Percentiles rank a stretch among this genome's conserved stretches.
Conservation (phyloP, 2,888 invertebrate genomes). For the Nomada fabriciana region DNA sequence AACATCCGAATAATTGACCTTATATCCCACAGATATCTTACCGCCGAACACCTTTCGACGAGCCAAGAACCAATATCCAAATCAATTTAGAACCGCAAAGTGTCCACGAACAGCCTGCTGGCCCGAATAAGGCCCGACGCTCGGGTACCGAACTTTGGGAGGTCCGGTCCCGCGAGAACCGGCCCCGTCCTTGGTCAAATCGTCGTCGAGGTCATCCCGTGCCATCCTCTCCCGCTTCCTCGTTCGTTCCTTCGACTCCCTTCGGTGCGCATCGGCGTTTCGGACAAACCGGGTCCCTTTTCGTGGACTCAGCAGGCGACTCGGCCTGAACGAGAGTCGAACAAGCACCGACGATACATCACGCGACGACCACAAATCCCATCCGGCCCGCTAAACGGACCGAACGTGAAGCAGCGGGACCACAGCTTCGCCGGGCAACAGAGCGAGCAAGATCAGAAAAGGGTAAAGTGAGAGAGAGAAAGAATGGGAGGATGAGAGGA, state of each 20-base stretch:
- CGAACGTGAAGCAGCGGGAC: conserved; percentile 58
- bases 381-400: conserved; percentile 64
- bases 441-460: no score
- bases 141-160: conserved; percentile 51
- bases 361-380: conserved; percentile 79
- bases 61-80: neutral
- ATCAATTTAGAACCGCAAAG: conserved; percentile 8
- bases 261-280: conserved; percentile 40
- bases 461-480: neutral
- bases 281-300: conserved; percentile 60
- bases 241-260: conserved; percentile 25
- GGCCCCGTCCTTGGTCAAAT: conserved; percentile 66
- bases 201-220: conserved; percentile 50
- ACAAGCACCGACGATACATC: conserved; percentile 79
- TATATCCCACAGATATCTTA: no score
- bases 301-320: conserved; percentile 75
- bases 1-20: no score
- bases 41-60: no score
- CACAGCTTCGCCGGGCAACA: no score
- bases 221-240: neutral
- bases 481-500: neutral
- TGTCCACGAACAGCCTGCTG: conserved; percentile 8
- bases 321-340: conserved; percentile 66
- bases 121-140: conserved; percentile 55
- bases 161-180: conserved; percentile 56